These are phyloP conservation scores for Aphis craccivora DNA, from an alignment of 1,140 invertebrate species.

Conservation along the genomic window DNA sequence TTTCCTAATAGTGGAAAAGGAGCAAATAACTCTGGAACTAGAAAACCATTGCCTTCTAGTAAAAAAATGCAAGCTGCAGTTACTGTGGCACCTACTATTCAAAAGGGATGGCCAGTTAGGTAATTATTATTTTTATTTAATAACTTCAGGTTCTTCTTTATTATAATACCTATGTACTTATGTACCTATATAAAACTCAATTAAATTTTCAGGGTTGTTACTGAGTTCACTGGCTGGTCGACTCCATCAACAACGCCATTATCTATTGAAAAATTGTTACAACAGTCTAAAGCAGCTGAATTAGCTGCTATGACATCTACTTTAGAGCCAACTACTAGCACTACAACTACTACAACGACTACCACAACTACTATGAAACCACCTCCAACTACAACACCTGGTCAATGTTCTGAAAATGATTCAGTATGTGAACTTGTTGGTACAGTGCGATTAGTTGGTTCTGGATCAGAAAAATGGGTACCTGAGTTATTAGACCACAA, in stretches of 20 bases:
- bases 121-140: slow-evolving; percentile 63
- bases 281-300: slow-evolving; percentile 74
- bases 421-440: slow-evolving; percentile 81
- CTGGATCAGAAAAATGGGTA: slow-evolving; percentile 76
- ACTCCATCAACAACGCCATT: slow-evolving; percentile 83
- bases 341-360: slow-evolving; percentile 73
- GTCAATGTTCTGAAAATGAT: slow-evolving; percentile 70
- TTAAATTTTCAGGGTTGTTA: slow-evolving; percentile 74
- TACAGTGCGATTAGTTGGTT: slow-evolving; percentile 80
- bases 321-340: slow-evolving; percentile 64
- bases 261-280: slow-evolving; percentile 80
- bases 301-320: slow-evolving; percentile 65
- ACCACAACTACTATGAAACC: slow-evolving; percentile 80
- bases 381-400: slow-evolving; percentile 78
- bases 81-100: slow-evolving; percentile 69
- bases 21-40: slow-evolving; percentile 68
- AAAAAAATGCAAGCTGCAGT: slow-evolving; percentile 65
- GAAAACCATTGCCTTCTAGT: slow-evolving; percentile 63
- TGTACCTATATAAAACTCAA: slow-evolving; percentile 44
- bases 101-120: slow-evolving; percentile 83
- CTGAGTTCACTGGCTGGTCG: slow-evolving; percentile 89
- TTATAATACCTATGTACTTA: not conserved
- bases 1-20: slow-evolving; percentile 81
- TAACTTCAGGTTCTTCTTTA: not conserved
- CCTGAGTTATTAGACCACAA: slow-evolving; percentile 85